These are phyloP conservation scores for Camelus dromedarius DNA, from an alignment of 2,113 vertebrate genomes.

Conservation along the genomic window DNA sequence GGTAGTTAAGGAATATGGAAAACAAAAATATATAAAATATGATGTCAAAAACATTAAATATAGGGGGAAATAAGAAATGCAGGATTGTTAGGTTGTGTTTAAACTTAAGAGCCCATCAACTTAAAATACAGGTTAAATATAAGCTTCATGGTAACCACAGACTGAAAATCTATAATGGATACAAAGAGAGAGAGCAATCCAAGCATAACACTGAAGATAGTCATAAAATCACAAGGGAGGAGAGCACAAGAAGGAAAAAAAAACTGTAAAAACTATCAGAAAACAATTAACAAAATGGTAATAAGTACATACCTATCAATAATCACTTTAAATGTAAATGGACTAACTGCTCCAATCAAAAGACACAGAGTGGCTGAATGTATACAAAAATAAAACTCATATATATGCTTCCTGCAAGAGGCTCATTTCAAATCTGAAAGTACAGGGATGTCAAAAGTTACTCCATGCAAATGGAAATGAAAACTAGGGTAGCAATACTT, in stretches of 20 bases:
- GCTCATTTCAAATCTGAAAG: not conserved
- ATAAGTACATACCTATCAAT: not conserved
- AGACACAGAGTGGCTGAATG: not conserved
- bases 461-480: not conserved
- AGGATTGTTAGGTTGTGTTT: not conserved
- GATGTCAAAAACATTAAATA: not conserved
- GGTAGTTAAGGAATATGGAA: not conserved
- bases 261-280: not conserved
- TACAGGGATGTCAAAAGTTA: not conserved
- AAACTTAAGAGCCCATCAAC: not conserved
- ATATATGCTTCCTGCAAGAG: not conserved
- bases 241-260: not conserved
- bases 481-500: not conserved
- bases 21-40: not conserved
- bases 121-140: not conserved
- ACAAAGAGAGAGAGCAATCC: not conserved
- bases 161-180: not conserved
- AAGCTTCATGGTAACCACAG: too few species aligned
- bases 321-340: not conserved
- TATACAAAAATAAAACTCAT: not conserved
- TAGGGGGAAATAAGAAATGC: not conserved
- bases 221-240: not conserved
- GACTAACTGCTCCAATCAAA: not conserved
- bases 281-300: not conserved
- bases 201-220: not conserved